phyloP scores from a whole-genome alignment of 2,888 invertebrate genomes.

The Ganaspis brasiliensis region DNA sequence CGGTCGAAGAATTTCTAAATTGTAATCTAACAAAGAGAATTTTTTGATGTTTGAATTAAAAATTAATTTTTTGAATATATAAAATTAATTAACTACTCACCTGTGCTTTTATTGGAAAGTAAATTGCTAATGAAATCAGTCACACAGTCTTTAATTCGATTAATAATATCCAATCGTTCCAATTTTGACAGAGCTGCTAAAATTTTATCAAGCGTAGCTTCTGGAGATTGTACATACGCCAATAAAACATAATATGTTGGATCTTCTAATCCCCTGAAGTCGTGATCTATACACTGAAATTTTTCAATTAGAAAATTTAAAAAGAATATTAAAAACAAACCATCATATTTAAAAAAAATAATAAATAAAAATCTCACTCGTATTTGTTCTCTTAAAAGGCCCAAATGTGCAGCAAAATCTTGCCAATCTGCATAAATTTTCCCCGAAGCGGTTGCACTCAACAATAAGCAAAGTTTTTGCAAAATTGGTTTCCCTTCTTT shows the following conservation, averaged over 20 bases:
- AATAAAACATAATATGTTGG: constrained; percentile 82
- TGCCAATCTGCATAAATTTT: constrained; percentile 74
- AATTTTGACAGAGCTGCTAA: constrained; percentile 81
- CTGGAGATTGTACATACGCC: constrained; percentile 82
- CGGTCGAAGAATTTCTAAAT: constrained; percentile 60
- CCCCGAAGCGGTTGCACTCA: constrained; percentile 72
- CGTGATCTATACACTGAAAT: constrained; percentile 81
- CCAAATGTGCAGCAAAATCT: constrained; percentile 72
- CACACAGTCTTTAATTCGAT: constrained; percentile 81
- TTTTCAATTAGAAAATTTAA: not conserved
- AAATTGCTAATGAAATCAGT: constrained; percentile 53
- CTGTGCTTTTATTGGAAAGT: constrained; percentile 43
- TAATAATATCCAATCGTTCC: constrained; percentile 82
- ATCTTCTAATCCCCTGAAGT: constrained; percentile 81
- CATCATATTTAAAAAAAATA: constrained; percentile 11
- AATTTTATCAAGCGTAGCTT: constrained; percentile 83
- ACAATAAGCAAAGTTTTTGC: constrained; percentile 69
- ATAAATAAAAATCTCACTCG: constrained; percentile 60
- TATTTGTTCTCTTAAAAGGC: constrained; percentile 73
- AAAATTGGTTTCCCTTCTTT: constrained; percentile 65
- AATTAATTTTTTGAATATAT: not conserved
- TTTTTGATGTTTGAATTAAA: not conserved
- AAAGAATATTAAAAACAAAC: no score
- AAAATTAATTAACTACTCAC: not conserved
- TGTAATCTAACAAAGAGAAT: no score